Evolutionary conservation across 2,113 vertebrate species (phyloP).

Genomic region (Entomyzon cyanotis): DNA sequence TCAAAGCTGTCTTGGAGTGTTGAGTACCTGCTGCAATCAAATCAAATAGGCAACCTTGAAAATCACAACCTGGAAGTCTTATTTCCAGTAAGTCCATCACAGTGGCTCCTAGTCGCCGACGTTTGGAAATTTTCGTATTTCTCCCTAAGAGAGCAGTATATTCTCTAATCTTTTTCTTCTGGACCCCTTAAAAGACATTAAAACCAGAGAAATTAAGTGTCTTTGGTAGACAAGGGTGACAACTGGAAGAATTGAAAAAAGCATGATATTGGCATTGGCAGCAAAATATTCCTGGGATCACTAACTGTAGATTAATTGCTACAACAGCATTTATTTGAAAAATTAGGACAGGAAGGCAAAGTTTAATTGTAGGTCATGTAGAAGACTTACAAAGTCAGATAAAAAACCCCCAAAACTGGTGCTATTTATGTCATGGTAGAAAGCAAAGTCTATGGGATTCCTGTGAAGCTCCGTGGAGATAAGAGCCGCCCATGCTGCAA

Average conservation of each 20-base stretch:
- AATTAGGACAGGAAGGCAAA: not conserved
- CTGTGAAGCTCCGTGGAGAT: slow-evolving; percentile 7
- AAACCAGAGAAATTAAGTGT: not conserved
- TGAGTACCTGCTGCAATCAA: not conserved
- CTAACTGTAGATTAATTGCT: not conserved
- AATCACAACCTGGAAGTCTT: not conserved
- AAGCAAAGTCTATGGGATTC: slow-evolving; percentile 24
- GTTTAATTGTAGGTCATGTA: not conserved
- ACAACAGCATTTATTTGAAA: not conserved
- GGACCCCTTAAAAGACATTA: not conserved
- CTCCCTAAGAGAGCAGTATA: not conserved
- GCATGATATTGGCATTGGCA: accelerated
- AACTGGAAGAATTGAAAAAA: not conserved
- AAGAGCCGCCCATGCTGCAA: not conserved
- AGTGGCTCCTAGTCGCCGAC: not conserved
- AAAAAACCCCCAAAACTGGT: not conserved
- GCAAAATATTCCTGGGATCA: not conserved
- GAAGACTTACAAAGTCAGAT: not conserved
- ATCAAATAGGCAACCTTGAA: not conserved
- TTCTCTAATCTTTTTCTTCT: not conserved
- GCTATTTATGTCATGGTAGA: not conserved
- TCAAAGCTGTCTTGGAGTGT: not conserved
- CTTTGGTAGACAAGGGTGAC: not conserved
- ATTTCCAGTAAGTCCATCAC: not conserved
- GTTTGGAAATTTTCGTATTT: not conserved